Evolutionary conservation across 2,113 vertebrate genomes (phyloP), one percentile per base, ranked within the genome.

Genomic region (Engystomops pustulosus): DNA sequence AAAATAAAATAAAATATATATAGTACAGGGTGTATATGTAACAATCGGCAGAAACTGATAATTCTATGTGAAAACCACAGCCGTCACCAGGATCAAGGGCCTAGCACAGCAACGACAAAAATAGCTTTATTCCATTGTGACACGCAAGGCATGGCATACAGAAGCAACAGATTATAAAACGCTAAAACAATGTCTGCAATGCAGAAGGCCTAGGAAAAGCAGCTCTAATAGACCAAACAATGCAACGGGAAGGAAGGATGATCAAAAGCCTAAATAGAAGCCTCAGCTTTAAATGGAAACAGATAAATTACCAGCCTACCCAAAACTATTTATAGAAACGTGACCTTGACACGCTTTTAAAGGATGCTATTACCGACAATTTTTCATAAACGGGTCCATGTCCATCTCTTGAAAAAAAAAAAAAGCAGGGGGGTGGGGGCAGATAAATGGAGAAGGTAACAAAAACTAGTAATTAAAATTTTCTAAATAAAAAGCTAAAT

Each of bases 241-340:
- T 51, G 27, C 36, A 20, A 30, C 18, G 47, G 75, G n/a, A 41
- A 79, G 23, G 41, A 80, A 67, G 41, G 1, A n/a, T 2, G 32
- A 23, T 2, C 32, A 67, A 20, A 62, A 10, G 11, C 20, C 7
- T 18, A 32, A 51, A 75, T 30, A 75, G 45, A 75, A 49, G 44
- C 41, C 27, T 3, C 23, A 2, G 32, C 38, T 47, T 30, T 45
- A 80, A 65, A 80, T 67, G 78, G 78, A 30, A 62, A 80, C 78
- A 67, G 58, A 79, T 65, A 30, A 80, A 67, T 80, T 3, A 45
- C 4, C 58, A 12, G 78, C 77, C 77, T 34, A 79, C 77, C 55
- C 36, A 41, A n/a, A 79, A 44, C 58, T 80, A 80, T 80, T 80
- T 47, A 55, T 80, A 49, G 41, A 20, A 67, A 5, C 2, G 2